phyloP scores from a whole-genome alignment of 2,113 vertebrate genomes.

The Terrapene triunguis region DNA sequence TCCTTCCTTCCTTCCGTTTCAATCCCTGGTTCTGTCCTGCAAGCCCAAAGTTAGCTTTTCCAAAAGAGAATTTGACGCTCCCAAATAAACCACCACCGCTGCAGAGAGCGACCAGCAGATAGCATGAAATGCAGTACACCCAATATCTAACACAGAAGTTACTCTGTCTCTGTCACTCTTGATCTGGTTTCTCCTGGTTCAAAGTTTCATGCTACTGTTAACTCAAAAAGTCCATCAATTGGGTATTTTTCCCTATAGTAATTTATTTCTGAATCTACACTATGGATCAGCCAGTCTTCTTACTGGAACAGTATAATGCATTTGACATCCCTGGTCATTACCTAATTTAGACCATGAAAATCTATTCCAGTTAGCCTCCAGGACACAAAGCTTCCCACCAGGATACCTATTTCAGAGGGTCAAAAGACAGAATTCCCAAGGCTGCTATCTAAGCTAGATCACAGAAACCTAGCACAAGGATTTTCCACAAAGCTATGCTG shows the following conservation, averaged over 20 bases:
- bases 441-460: neutral
- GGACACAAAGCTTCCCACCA: neutral
- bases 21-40: neutral
- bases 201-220: neutral
- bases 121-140: neutral
- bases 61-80: neutral
- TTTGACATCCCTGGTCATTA: neutral
- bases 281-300: neutral
- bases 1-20: neutral
- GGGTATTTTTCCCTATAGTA: neutral
- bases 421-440: conserved; percentile 5
- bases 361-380: neutral
- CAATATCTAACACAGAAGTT: neutral
- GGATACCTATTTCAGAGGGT: neutral
- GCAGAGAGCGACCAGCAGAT: too few relatives aligned
- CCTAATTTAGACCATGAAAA: conserved; percentile 11
- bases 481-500: neutral
- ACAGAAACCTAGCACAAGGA: neutral
- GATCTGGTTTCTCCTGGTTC: neutral
- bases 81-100: neutral
- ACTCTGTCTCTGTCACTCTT: neutral
- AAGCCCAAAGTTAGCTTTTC: neutral
- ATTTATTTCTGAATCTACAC: neutral
- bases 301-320: neutral
- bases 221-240: neutral